Evolutionary conservation across 2,113 vertebrate species (phyloP), one percentile per base, ranked within the genome.

Genomic region (Cinclus cinclus): DNA sequence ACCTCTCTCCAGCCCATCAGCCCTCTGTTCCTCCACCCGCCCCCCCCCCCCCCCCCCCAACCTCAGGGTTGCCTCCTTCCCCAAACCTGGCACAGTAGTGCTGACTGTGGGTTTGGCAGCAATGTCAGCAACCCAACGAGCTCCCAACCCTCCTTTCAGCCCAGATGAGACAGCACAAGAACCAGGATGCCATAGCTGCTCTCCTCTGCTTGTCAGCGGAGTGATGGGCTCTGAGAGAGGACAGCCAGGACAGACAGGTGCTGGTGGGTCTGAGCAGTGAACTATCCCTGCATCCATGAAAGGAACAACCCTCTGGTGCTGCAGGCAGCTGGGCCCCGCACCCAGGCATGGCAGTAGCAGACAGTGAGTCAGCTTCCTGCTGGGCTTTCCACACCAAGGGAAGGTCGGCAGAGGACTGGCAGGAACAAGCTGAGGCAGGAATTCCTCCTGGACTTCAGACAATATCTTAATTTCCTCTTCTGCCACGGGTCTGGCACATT

Each of bases 321-420:
- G 62, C 80, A 60, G 91, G 74, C 91, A 60, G 84, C 68, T 39
- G 41, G 41, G 79, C 89, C 75, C 92, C 7, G 24, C 75, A 83
- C 89, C 81, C 93, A 85, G 80, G 56, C 10, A 0, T 41, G 81
- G 83, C 47, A 2, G 91, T 42, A 60, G 94, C 91, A 94, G 87
- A 79, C 89, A 63, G 86, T 93, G 95, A 96, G 80, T 96, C 96
- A 96, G 94, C 90, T 96, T 97, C 97, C 95, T 94, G 94, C 94
- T 88, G 89, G 76, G 82, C 64, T 91, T 86, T 82, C 58, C 90
- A 90, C 59, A 52, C 52, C 0, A 15, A 89, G 81, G 62, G 74
- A 84, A 92, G 82, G 90, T 73, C 60, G 50, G 27, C 16, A 20
- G 59, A 92, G 83, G 81, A 88, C 84, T 93, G 79, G 59, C 81